phyloP scores from a whole-genome alignment of 2,797 vertebrate genomes.

The Pteropus rufus region DNA sequence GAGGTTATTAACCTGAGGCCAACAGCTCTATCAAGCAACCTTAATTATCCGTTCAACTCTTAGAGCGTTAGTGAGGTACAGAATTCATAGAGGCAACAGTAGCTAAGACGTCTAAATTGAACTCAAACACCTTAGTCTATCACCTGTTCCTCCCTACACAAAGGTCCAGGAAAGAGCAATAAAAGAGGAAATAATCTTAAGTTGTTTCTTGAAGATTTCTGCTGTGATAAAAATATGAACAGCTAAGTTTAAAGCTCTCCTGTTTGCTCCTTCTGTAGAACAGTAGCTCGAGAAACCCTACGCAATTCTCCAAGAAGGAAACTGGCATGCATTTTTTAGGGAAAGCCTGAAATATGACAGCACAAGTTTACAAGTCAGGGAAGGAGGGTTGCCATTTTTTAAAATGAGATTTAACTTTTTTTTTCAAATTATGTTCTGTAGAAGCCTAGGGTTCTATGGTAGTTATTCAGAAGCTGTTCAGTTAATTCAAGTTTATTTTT shows the following conservation, averaged over 20 bases:
- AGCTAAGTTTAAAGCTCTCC: neutral
- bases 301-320: constrained; percentile 11
- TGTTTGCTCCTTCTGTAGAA: neutral
- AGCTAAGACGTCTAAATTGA: neutral
- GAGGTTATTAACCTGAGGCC: neutral
- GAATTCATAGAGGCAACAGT: neutral
- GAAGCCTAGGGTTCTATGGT: neutral
- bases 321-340: neutral
- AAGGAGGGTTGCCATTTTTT: neutral
- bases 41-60: neutral
- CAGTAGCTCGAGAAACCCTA: neutral
- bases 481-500: neutral
- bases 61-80: neutral
- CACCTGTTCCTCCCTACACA: neutral
- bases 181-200: neutral
- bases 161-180: neutral
- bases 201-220: neutral
- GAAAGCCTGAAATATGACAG: neutral
- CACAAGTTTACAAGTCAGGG: neutral
- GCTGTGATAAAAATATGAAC: neutral
- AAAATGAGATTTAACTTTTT: neutral
- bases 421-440: neutral
- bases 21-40: neutral
- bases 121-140: neutral
- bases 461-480: neutral